Evolutionary conservation across 1,140 invertebrate species (phyloP), one percentile per base, ranked within the genome.

Genomic region (Brachionus manjavacas): DNA sequence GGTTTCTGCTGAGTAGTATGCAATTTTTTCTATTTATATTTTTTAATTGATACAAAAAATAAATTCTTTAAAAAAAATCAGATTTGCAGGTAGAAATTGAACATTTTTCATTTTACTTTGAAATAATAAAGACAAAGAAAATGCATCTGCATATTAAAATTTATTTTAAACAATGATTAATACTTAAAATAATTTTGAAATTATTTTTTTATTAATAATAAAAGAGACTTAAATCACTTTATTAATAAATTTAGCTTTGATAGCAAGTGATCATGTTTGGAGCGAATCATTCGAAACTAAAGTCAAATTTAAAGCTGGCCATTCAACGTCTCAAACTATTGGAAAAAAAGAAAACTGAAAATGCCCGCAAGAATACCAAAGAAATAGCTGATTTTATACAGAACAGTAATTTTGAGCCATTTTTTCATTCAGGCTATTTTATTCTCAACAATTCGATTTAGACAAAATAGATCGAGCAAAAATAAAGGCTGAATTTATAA

Each of bases 401-500:
- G 39, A 68, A 43, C 41, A 81, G 79, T 81, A 81, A 81, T 41
- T 64, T 66, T 46, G n/a, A 49, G n/a, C 7, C n/a, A 23, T 11
- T 25, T 79, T 35, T 49, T 28, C 31, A n/a, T 39, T 3, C 1
- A 9, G 3, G 16, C 14, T 55, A 55, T 4, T 4, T 35, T 35
- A 6, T 35, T 35, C 31, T 35, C 16, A 20, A 16, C 31, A 39
- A n/a, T 25, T 43, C 35, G 92, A 99, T 99, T 85, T 74, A 86
- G 89, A 89, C 60, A 99, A 99, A 92, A 92, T 92, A 87, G 96
- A 98, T 90, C 86, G 92, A 84, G 97, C 97, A 0, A 95, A 95
- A 89, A 99, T 99, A 85, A 91, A 96, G 43, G 97, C 99, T 0
- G 97, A 99, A 89, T 95, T 98, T 85, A 99, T 99, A 70, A 98